Evolutionary conservation across 2,888 invertebrate genomes (phyloP), one percentile per base, ranked within the genome.

Genomic region (Nasonia oneida): DNA sequence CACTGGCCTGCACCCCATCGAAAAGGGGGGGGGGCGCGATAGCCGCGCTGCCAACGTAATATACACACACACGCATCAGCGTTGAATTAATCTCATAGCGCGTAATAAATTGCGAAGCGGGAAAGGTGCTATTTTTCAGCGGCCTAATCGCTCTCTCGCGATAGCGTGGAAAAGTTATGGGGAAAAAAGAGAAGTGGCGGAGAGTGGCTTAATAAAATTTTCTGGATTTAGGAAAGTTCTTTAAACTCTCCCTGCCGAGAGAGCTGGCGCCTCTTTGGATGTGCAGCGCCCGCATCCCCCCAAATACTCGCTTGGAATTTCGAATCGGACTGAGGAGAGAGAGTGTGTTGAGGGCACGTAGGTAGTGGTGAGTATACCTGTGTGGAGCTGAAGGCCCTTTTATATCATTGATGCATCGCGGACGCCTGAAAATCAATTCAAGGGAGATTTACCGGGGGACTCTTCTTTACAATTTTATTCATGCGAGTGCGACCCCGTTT

Each of bases 191-290:
- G 10, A 23, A 29, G 6, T 8, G 23, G 3, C 4, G n/a, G n/a
- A 64, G n/a, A 64, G 47, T 75, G 47, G 42, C 47, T 81, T 81
- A 64, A 81, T 64, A 75, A 81, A 81, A 81, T 23, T 64, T 81
- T 42, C 18, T 33, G 81, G 81, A 81, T 81, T 81, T 47, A 37
- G 75, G 18, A 81, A 47, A n/a, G 73, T 83, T 77, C 57, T 70
- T 83, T 77, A 83, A 83, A 78, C 73, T 73, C 64, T 50, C 61
- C 50, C 18, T 57, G 42, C 37, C 3, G 29, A 37, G 29, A 29
- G 29, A 29, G 29, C 29, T 12, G 23, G 23, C 73, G 47, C n/a
- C n/a, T 61, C 70, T 83, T 71, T 47, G 61, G 33, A 78, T 77
- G 29, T 77, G 29, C 78, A 70, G 53, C 50, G 15, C 61, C 50